Base-by-base conservation (phyloP, 1,140 invertebrate species). In the Babylonia areolata region DNA sequence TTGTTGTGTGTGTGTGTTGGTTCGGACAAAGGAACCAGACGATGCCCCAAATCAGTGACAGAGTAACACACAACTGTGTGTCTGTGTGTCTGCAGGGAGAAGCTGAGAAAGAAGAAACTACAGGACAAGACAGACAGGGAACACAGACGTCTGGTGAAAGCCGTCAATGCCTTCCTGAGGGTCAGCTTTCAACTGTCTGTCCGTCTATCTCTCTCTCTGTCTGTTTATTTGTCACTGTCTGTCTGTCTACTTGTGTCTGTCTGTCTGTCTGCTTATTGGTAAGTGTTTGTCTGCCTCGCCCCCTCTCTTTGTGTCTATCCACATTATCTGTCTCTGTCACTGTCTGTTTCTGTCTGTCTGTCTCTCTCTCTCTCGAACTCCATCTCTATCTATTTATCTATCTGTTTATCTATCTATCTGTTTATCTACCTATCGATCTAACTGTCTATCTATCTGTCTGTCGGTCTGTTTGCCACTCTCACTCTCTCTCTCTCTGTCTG, bases 151-250 rank as follows among this genome's bases (percentile, higher is more conserved):
- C 88, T 91, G 12, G 88, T 90, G 11, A 88, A 90, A 73, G 92
- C 92, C 0, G 91, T 92, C 40, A 90, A 91, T 77, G 89, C 89
- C 15, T 93, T 93, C 77, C 84, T 93, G n/a, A 89, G 89, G 90
- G 92, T 93, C 84, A 85, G 84, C 23, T 9, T 31, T 35, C 20
- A 78, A 23, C 6, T 78, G 12, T 64, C 28, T 64, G 12, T 64
- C 58, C 28, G 12, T 64, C 58, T 64, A 5, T 64, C 58, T n/a
- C 17, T 64, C 58, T 64, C 20, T 64, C 58, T 64, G 12, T 64
- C 58, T 64, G 12, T 64, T 23, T n/a, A 5, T 64, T 23, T 64
- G 12, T 64, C n/a, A n/a, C 58, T 64, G 12, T 64, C 58, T 64
- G 12, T 78, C 35, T 51, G 9, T 51, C 46, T 51, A 51, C 20